Percentiles rank a stretch among this genome's conserved stretches.
Conservation (phyloP, 2,888 invertebrate genomes). For the Entomobrya proxima region DNA sequence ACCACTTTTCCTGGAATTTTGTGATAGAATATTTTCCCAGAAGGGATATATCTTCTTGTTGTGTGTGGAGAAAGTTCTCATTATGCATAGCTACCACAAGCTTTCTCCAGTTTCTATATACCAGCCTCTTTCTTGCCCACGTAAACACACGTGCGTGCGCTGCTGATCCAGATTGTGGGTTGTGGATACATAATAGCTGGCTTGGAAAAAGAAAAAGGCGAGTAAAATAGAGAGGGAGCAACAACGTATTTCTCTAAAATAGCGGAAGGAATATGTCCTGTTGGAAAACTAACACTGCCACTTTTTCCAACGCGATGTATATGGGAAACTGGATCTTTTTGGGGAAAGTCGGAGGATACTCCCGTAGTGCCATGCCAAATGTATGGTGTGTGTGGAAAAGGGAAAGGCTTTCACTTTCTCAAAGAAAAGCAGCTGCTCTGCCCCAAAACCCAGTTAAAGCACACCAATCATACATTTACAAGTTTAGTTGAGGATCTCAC, state of each 20-base stretch:
- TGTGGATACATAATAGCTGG: conserved; percentile 2
- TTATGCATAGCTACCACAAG: too few species aligned
- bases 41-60: too few species aligned
- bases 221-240: neutral
- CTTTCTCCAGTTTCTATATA: too few species aligned
- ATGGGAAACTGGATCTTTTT: conserved; percentile 7
- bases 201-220: too few species aligned
- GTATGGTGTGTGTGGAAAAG: too few species aligned
- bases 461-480: neutral
- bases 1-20: too few species aligned
- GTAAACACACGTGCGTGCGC: neutral
- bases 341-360: conserved; percentile 50
- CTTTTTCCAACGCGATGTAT: neutral
- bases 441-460: neutral
- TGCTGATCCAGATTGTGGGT: neutral
- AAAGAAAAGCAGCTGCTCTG: conserved; percentile 49
- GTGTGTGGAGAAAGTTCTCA: too few species aligned
- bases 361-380: conserved; percentile 24
- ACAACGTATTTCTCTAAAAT: too few species aligned
- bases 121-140: neutral
- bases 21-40: too few species aligned
- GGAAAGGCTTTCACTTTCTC: neutral
- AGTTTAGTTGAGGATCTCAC: too few species aligned
- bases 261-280: neutral
- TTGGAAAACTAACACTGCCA: neutral